Base-by-base conservation (phyloP, 2,888 invertebrate genomes). In the Melolontha melolontha region DNA sequence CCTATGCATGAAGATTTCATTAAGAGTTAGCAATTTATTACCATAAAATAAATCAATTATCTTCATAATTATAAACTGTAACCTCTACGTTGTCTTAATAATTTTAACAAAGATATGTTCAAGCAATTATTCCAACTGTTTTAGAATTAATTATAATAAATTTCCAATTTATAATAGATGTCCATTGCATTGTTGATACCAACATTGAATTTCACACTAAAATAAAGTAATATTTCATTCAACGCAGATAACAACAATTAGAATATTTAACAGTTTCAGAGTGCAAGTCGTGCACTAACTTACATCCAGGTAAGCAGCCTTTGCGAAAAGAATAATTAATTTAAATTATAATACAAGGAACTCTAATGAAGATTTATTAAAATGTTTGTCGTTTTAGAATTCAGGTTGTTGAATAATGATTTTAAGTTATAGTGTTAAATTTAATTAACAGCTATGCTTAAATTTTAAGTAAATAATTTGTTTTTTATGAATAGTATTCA, bases 11-110 rank as follows among this genome's bases (percentile, higher is more conserved):
- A 44, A 41, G 16, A 29, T n/a, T 41, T n/a, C 42, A 22, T 57
- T 42, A 22, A 42, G 57, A 42, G 59, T 59, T 55, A 55, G 40
- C 41, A 55, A 55, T 55, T 55, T 55, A 55, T 55, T 55, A 40
- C 41, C 40, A 55, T 16, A 55, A 40, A 41, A 55, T 55, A 55
- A 55, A 55, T 55, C 55, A 55, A 41, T 55, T 55, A 55, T 17
- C 22, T 55, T 44, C n/a, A 44, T 29, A 59, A 59, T 47, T 59
- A 59, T 29, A 12, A 59, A 12, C 5, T 59, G 29, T 44, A 59
- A 29, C 44, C 27, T 59, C 12, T 12, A 44, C 59, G 29, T n/a
- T 14, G 59, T 14, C 29, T 59, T 59, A 14, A 44, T 44, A 59
- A 59, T 59, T 14, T 29, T 12, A 44, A 27, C 34, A 17, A 29